phyloP scores from a whole-genome alignment of 2,888 invertebrate genomes.

The Stenolophus ochropezus region DNA sequence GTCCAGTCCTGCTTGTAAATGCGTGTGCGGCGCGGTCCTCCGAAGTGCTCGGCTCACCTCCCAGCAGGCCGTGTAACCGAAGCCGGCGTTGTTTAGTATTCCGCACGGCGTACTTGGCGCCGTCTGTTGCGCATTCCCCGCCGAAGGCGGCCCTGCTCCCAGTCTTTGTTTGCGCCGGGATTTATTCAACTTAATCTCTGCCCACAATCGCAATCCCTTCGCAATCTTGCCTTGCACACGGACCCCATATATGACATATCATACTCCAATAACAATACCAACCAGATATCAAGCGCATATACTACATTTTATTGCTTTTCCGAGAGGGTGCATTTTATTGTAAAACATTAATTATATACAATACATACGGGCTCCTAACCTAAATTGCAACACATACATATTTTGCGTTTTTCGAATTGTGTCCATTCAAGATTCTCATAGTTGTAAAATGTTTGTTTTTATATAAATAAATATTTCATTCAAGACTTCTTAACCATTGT shows the following conservation, averaged over 20 bases:
- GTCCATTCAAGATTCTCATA: no score
- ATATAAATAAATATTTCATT: no score
- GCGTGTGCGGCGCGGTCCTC: constrained; percentile 5
- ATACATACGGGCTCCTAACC: not conserved
- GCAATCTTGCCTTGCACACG: constrained; percentile 47
- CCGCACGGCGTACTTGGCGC: constrained; percentile 67
- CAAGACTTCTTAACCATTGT: no score
- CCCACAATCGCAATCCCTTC: constrained; percentile 38
- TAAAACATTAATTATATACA: not conserved
- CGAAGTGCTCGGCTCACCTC: constrained; percentile 58
- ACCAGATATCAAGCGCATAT: not conserved
- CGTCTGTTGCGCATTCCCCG: constrained; percentile 69
- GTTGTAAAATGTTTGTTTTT: no score
- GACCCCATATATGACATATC: constrained; percentile 32
- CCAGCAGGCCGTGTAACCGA: constrained; percentile 64
- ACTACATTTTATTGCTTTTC: constrained; percentile 7
- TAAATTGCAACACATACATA: not conserved
- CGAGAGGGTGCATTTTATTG: constrained; percentile 3
- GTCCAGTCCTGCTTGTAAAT: not conserved
- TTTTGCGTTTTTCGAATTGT: no score
- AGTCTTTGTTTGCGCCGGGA: constrained; percentile 61
- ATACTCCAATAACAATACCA: constrained; percentile 26
- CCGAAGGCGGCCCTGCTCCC: constrained; percentile 64
- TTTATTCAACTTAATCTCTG: constrained; percentile 57
- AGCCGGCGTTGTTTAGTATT: constrained; percentile 67